Evolutionary conservation across 2,797 vertebrate genomes (phyloP).

Genomic region (Gallinago solitaria): DNA sequence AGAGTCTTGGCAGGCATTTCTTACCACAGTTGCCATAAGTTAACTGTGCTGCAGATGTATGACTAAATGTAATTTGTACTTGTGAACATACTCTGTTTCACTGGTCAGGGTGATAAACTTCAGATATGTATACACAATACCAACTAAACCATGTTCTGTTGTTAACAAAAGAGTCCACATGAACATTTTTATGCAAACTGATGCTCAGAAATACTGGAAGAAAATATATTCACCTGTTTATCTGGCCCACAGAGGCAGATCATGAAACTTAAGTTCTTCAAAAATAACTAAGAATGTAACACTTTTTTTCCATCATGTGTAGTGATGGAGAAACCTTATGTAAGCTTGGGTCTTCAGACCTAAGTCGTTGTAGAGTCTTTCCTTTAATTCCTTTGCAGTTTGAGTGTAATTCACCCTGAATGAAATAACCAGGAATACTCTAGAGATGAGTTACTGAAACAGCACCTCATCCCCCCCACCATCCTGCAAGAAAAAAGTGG

Average conservation of each 20-base stretch:
- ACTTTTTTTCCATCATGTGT: background rate
- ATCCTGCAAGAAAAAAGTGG: background rate
- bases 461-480: background rate
- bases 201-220: background rate
- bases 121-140: background rate
- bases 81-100: slow-evolving; percentile 3
- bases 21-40: background rate
- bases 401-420: background rate
- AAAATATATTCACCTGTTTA: background rate
- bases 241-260: background rate
- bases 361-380: background rate
- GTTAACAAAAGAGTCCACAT: background rate
- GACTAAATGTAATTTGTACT: background rate
- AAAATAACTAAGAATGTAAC: background rate
- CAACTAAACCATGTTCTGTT: background rate
- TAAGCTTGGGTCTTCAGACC: background rate
- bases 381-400: background rate
- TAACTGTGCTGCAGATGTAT: background rate
- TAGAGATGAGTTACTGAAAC: background rate
- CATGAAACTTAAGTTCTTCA: background rate
- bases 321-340: background rate
- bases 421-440: background rate
- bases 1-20: background rate
- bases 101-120: background rate
- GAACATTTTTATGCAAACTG: background rate